These are phyloP conservation scores for Spilarctia lutea DNA, from an alignment of 2,888 invertebrate species.

Conservation along the genomic window DNA sequence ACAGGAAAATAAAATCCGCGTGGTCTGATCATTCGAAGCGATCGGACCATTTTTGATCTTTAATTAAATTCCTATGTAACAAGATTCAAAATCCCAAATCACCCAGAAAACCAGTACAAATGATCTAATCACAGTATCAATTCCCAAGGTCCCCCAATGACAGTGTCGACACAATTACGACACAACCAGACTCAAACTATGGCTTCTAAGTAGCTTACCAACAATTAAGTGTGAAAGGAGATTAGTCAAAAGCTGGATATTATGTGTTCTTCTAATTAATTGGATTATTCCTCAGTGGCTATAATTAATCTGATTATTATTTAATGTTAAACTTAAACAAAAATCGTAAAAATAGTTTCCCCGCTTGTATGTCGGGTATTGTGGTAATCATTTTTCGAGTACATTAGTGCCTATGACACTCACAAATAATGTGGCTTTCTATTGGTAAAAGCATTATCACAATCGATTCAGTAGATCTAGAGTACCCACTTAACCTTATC, in stretches of 20 bases:
- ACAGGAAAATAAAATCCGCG: too few species aligned
- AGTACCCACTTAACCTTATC: too few species aligned
- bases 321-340: neutral
- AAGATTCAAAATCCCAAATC: neutral
- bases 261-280: conserved; percentile 41
- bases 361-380: too few species aligned
- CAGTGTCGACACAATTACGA: conserved; percentile 15
- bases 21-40: too few species aligned
- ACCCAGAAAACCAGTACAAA: neutral
- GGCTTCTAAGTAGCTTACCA: conserved; percentile 49
- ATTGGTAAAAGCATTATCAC: too few species aligned
- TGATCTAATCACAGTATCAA: neutral
- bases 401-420: too few species aligned
- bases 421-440: too few species aligned
- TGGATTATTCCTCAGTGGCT: conserved; percentile 18
- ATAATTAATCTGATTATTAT: neutral
- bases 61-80: too few species aligned
- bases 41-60: too few species aligned
- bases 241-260: conserved; percentile 20
- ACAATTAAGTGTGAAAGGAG: conserved; percentile 17
- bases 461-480: too few species aligned
- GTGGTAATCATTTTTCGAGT: too few species aligned
- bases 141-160: conserved; percentile 4
- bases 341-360: too few species aligned
- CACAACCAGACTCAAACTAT: conserved; percentile 13